Evolutionary conservation across 2,113 vertebrate genomes (phyloP), one percentile per base, ranked within the genome.

Genomic region (Ginglymostoma cirratum): DNA sequence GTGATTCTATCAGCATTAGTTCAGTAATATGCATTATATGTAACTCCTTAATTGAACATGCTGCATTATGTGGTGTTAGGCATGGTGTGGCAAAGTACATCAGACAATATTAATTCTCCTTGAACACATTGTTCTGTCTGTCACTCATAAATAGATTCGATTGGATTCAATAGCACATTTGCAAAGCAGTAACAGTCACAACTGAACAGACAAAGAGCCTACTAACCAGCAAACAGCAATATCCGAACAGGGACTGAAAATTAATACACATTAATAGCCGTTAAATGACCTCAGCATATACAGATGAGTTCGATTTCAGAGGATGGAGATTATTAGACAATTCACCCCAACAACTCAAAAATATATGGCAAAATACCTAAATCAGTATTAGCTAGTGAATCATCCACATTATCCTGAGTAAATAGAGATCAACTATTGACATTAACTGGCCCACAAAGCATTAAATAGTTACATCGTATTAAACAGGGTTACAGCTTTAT

Each of bases 381-480:
- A 19, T 42, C 19, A 34, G 67, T 93, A 66, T 67, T 66, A 93
- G 8, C 5, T 21, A 93, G n/a, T 66, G 55, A 93, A 66, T 19
- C 61, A 65, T 38, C 12, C n/a, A 93, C n/a, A n/a, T 42, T 23
- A 93, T 45, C 15, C n/a, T 67, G 89, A 93, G 89, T 83, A 83
- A 83, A 83, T 83, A 19, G 5, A 83, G 89, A 93, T 66, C 87
- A 5, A 93, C 61, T 66, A 34, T 66, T 93, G 23, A 14, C n/a
- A n/a, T 7, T 67, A 93, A 93, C 6, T 92, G 17, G 89, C 61
- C 55, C 1, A 23, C 89, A 66, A 19, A 66, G 61, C 34, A 66
- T 93, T 93, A 93, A 66, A 93, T 93, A 93, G 61, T 93, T 93
- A 93, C 5, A 67, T 67, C 5, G 66, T 93, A 21, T 67, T 93